Evolutionary conservation across 2,113 vertebrate genomes (phyloP).

Genomic region (Ibidorhyncha struthersii): DNA sequence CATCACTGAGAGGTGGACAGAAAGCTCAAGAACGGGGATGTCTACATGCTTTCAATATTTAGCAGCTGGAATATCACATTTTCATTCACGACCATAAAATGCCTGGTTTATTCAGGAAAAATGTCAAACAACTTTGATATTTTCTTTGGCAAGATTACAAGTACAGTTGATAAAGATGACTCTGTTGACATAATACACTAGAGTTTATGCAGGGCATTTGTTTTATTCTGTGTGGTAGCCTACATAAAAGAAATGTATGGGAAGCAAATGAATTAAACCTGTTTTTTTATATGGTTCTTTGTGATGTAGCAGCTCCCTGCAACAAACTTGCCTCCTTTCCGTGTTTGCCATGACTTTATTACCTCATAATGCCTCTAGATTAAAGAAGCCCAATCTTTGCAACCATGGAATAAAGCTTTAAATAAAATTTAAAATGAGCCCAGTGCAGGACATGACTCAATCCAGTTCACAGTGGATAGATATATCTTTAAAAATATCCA

Average conservation of each 20-base stretch:
- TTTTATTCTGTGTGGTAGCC: background rate
- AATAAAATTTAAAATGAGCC: background rate
- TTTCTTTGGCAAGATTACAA: background rate
- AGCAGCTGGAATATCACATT: background rate
- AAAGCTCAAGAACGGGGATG: background rate
- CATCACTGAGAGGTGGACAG: background rate
- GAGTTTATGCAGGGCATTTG: background rate
- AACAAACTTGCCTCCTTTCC: background rate
- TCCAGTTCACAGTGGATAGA: background rate
- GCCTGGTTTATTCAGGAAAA: constrained; percentile 24
- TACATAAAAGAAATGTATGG: background rate
- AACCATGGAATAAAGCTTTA: background rate
- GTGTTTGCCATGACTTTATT: background rate
- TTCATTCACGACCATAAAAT: constrained; percentile 14
- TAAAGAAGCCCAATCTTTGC: background rate
- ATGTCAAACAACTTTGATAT: constrained; percentile 18
- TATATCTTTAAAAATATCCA: background rate
- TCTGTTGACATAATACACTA: background rate
- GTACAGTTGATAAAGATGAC: background rate
- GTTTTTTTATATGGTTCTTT: background rate
- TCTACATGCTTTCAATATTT: background rate
- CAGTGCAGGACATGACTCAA: background rate
- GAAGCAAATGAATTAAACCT: background rate
- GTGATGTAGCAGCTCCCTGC: background rate
- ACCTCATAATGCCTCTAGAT: background rate